Evolutionary conservation across 2,888 invertebrate species (phyloP).

Genomic region (Trachelus troglodyta): DNA sequence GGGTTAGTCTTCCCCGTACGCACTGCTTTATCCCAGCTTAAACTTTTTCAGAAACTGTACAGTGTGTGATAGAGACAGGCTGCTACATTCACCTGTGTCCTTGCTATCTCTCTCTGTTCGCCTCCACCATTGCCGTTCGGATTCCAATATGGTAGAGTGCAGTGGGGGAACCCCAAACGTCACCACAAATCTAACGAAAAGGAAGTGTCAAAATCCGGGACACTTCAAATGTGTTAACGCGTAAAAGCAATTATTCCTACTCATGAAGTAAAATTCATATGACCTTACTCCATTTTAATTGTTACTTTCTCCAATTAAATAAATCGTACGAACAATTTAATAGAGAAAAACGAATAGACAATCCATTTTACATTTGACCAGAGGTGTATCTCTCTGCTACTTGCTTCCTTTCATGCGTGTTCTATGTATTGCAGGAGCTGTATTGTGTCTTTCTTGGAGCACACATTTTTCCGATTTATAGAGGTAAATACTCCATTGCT

Average conservation of each 20-base stretch:
- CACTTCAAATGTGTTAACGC: background rate
- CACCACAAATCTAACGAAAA: background rate
- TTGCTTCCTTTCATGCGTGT: conserved; percentile 3
- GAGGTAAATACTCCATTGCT: background rate
- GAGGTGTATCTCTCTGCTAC: background rate
- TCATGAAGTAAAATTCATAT: background rate
- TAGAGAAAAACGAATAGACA: background rate
- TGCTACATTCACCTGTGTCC: no score
- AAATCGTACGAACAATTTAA: background rate
- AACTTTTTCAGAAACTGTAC: no score
- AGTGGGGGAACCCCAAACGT: background rate
- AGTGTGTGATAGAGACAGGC: no score
- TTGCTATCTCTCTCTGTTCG: no score
- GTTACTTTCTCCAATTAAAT: background rate
- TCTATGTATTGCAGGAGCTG: background rate
- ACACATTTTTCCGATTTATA: background rate
- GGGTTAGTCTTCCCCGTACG: no score
- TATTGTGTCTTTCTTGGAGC: background rate
- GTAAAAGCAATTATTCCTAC: background rate
- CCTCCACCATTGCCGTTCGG: no score
- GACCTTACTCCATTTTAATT: background rate
- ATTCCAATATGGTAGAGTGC: no score
- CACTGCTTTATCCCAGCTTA: no score
- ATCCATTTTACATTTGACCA: background rate
- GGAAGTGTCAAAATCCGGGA: background rate